Base-by-base conservation (phyloP, 2,888 invertebrate genomes). In the Morpho deidamia region DNA sequence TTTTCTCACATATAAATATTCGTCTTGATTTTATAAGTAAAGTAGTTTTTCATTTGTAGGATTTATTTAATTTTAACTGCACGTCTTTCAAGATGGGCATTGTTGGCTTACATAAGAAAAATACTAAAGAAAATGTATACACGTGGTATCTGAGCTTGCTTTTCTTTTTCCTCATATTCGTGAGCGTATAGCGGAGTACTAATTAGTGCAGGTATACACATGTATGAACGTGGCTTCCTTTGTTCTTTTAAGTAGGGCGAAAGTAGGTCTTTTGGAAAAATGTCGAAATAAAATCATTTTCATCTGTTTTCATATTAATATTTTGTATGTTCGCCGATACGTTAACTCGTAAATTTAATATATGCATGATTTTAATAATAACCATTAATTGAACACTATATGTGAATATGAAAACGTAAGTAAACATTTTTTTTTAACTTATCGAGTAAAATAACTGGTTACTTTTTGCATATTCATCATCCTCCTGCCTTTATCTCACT, bases 191-290 rank as follows among this genome's bases (percentile, higher is more conserved):
- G 56, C 53, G 53, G 56, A 56, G 61, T 58, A 57, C 61, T 65
- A 66, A 66, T 66, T 62, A 64, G 62, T 58, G 57, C 61, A 58
- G 55, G 58, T 51, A 50, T 50, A 53, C 55, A 51, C 57, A 52
- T 50, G 53, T 51, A 44, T 35, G 45, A 47, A 45, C 43, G 43
- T 43, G 56, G 59, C 55, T 56, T 60, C 59, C 58, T 61, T 61
- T 64, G 63, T 64, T 59, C 51, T 56, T 46, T 53, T 53, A 64
- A 63, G 51, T 58, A 54, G 58, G 51, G 45, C 51, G 55, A 47
- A 56, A 51, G 48, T 51, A 48, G 46, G 44, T 59, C 52, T 56
- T 55, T 52, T 35, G 23, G 50, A 47, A 58, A 54, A 54, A 56
- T 53, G 58, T 61, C 57, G 54, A 62, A 62, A 53, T 48, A 55